Conservation (phyloP, 2,113 vertebrate genomes). For the Ammodytes marinus region DNA sequence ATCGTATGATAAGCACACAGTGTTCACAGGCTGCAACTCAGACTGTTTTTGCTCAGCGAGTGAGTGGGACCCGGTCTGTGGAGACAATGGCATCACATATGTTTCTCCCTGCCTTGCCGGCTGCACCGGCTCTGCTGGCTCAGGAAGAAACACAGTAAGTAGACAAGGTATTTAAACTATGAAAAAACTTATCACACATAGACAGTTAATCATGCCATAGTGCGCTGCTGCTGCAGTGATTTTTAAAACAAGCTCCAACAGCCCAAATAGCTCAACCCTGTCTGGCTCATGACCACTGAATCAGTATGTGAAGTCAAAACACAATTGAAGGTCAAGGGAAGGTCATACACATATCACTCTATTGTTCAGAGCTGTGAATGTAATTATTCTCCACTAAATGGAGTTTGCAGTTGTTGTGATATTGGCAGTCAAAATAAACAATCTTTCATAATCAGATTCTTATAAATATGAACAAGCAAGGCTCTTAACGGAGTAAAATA, state of each 20-base stretch:
- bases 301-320: not conserved
- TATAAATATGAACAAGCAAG: not conserved
- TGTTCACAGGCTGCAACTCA: slow-evolving; percentile 86
- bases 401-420: not conserved
- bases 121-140: slow-evolving; percentile 85
- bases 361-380: not conserved
- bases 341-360: not conserved
- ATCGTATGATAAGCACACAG: slow-evolving; percentile 65
- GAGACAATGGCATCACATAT: slow-evolving; percentile 88
- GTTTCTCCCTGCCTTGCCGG: slow-evolving; percentile 94
- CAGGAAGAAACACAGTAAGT: slow-evolving; percentile 87
- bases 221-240: not conserved
- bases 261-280: not conserved
- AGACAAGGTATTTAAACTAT: not conserved
- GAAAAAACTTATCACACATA: not conserved
- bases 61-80: slow-evolving; percentile 94
- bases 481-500: not conserved
- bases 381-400: not conserved
- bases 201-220: not conserved
- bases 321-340: not conserved
- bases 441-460: not conserved
- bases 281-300: not conserved
- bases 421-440: not conserved
- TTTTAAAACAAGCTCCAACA: not conserved
- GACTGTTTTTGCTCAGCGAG: slow-evolving; percentile 84